Evolutionary conservation across 2,888 invertebrate genomes (phyloP).

Genomic region (Pterobdella sp.): DNA sequence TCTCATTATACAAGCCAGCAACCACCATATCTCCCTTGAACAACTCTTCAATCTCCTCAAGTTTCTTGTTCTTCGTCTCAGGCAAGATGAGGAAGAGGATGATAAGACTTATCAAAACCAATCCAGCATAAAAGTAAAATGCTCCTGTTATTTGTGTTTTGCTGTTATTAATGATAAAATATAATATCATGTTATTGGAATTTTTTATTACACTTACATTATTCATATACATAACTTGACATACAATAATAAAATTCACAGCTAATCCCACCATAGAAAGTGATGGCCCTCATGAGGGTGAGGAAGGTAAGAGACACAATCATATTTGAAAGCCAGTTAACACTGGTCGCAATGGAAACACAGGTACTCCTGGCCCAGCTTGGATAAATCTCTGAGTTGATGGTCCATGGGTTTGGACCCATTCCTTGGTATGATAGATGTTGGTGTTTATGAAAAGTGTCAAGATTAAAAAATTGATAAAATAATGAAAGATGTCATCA

Average conservation of each 20-base stretch:
- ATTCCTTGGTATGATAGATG: conserved; percentile 39
- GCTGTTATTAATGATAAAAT: too few species aligned
- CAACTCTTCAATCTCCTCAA: conserved; percentile 54
- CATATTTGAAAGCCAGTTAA: conserved; percentile 56
- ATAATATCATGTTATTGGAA: neutral
- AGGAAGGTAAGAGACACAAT: conserved; percentile 57
- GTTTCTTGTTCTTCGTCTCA: conserved; percentile 55
- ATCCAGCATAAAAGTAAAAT: conserved; percentile 55
- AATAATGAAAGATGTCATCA: neutral
- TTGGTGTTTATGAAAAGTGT: neutral
- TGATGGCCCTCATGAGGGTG: conserved; percentile 50
- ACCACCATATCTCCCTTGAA: conserved; percentile 42
- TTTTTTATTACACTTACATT: neutral
- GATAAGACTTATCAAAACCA: conserved; percentile 52
- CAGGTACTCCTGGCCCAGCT: conserved; percentile 56
- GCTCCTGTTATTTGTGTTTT: conserved; percentile 46
- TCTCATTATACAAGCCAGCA: neutral
- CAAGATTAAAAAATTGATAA: neutral
- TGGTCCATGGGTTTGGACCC: conserved; percentile 56
- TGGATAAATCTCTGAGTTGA: conserved; percentile 57
- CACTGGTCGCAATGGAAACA: conserved; percentile 51
- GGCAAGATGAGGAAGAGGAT: conserved; percentile 54
- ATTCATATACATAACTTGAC: neutral
- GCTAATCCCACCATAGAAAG: conserved; percentile 50
- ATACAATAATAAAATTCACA: neutral